phyloP scores from a whole-genome alignment of 2,113 vertebrate species.

The Alethe diademata region DNA sequence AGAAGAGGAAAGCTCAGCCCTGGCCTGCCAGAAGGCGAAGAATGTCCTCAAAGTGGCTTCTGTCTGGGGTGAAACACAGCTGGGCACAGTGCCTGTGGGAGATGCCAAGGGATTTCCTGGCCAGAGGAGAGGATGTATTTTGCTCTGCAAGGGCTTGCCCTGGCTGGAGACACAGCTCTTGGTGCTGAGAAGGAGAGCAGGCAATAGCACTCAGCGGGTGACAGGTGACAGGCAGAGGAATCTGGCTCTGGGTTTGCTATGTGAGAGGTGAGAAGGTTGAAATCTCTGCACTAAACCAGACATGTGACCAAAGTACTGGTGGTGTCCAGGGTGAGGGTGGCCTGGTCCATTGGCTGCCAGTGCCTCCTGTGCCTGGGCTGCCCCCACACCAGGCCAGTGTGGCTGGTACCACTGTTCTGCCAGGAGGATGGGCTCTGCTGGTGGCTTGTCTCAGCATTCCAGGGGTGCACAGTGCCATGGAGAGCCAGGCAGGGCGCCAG shows the following conservation, averaged over 20 bases:
- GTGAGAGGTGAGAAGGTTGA: neutral
- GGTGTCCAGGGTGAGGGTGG: neutral
- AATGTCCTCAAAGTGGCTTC: neutral
- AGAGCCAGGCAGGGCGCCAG: neutral
- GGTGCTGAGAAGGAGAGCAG: neutral
- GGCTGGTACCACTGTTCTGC: neutral
- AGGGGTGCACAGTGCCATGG: neutral
- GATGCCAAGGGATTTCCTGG: neutral
- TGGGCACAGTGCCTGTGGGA: neutral
- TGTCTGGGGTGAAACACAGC: rapidly evolving
- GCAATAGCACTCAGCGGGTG: rapidly evolving
- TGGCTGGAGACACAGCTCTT: rapidly evolving
- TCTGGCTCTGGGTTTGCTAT: neutral
- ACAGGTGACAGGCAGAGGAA: neutral
- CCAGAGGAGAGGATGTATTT: neutral
- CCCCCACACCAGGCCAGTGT: rapidly evolving
- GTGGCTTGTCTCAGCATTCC: neutral
- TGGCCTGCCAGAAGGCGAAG: neutral
- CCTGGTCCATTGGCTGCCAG: neutral
- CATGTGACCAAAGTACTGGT: neutral
- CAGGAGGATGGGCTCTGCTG: rapidly evolving
- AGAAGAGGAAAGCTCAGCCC: neutral
- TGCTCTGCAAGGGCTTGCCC: neutral
- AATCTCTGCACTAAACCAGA: neutral
- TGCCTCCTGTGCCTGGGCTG: neutral